Conservation (phyloP, 2,113 vertebrate genomes). For the Guaruba guarouba region DNA sequence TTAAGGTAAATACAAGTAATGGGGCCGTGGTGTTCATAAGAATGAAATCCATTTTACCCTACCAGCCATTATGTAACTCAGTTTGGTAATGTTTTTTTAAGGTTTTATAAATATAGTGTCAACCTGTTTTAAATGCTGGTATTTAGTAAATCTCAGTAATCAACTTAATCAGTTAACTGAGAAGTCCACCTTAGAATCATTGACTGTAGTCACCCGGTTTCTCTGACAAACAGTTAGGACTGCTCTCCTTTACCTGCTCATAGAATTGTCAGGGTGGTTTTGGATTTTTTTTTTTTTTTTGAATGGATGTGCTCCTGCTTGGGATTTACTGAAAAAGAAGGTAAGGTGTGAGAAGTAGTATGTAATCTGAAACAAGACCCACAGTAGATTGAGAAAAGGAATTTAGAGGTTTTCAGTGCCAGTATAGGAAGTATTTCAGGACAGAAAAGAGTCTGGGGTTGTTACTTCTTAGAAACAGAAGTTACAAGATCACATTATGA, state of each 20-base stretch:
- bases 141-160: neutral
- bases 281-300: neutral
- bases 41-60: neutral
- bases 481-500: neutral
- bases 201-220: neutral
- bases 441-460: neutral
- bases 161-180: neutral
- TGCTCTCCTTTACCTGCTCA: neutral
- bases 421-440: neutral
- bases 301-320: neutral
- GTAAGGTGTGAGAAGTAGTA: neutral
- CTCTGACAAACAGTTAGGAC: neutral
- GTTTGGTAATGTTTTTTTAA: neutral
- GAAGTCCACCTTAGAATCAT: neutral
- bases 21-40: neutral
- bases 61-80: neutral
- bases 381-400: neutral
- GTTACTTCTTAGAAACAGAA: neutral
- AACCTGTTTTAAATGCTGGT: neutral
- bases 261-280: accelerated
- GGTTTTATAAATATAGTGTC: neutral
- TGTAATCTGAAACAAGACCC: neutral
- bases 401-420: neutral
- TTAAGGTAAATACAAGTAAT: neutral
- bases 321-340: neutral